Evolutionary conservation across 2,113 vertebrate genomes (phyloP).

Genomic region (Etia nguti): DNA sequence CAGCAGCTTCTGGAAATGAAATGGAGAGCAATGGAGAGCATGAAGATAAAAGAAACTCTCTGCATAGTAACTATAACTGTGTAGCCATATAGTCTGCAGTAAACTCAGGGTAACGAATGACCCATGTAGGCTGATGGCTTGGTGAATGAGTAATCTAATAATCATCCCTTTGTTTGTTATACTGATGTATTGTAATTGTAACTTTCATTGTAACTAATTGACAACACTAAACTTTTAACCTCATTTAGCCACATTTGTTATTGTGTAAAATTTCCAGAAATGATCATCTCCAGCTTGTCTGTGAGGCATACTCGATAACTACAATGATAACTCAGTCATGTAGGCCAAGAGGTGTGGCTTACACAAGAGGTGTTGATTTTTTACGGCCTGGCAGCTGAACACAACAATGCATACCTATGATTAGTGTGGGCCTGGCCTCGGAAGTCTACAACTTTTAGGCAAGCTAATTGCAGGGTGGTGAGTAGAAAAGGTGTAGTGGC

Average conservation of each 20-base stretch:
- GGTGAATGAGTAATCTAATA: constrained; percentile 12
- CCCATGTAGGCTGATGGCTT: not conserved
- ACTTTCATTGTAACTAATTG: not conserved
- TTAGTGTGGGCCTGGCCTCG: constrained; percentile 58
- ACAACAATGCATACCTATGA: constrained; percentile 68
- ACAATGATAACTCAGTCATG: not conserved
- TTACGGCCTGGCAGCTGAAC: constrained; percentile 56
- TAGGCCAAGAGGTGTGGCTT: constrained; percentile 38
- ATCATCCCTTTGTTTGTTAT: not conserved
- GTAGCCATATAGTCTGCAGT: constrained; percentile 11
- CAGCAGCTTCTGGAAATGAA: constrained; percentile 25
- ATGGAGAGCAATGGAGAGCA: no score
- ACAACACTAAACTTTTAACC: not conserved
- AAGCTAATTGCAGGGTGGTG: constrained; percentile 71
- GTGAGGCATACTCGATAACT: not conserved
- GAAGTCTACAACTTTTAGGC: constrained; percentile 64
- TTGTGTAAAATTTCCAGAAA: not conserved
- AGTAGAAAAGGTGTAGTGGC: constrained; percentile 65
- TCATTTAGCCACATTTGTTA: not conserved
- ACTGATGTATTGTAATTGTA: not conserved
- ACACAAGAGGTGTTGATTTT: constrained; percentile 61
- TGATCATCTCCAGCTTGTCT: not conserved
- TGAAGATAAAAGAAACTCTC: no score
- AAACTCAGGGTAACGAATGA: not conserved
- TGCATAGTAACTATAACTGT: not conserved